A percentile compares a stretch with the other conserved stretches of the same genome.
Evolutionary conservation across 2,797 vertebrate genomes (phyloP).

Genomic region (Tragelaphus eurycerus): DNA sequence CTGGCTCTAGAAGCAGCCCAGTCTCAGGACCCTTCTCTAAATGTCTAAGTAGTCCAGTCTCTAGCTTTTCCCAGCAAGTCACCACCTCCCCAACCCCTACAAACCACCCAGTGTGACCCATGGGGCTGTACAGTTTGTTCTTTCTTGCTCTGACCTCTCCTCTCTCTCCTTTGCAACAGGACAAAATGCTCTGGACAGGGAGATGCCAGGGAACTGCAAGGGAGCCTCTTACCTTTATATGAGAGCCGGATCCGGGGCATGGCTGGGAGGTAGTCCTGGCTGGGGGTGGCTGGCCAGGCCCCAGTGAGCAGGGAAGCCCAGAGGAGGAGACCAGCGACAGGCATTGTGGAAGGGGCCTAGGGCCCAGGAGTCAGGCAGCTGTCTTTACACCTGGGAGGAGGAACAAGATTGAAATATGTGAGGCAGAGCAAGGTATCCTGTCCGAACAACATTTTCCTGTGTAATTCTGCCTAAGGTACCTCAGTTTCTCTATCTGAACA

Average conservation of each 20-base stretch:
- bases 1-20: neutral
- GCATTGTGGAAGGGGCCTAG: slow-evolving; percentile 80
- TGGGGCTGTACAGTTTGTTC: neutral
- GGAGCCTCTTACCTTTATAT: slow-evolving; percentile 84
- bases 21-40: neutral
- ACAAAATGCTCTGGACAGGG: neutral
- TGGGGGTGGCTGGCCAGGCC: slow-evolving; percentile 81
- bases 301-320: slow-evolving; percentile 83
- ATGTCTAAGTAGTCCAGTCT: neutral
- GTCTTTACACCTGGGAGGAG: slow-evolving; percentile 69
- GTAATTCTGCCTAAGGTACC: neutral
- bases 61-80: neutral
- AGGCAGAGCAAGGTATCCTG: neutral
- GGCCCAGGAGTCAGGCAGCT: slow-evolving; percentile 46
- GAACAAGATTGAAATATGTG: neutral
- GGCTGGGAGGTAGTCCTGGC: slow-evolving; percentile 79
- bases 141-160: neutral
- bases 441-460: neutral
- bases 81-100: neutral
- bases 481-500: neutral
- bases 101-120: neutral
- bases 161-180: neutral
- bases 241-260: slow-evolving; percentile 83
- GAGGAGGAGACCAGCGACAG: slow-evolving; percentile 79
- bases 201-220: neutral